Base-by-base conservation (phyloP, 2,113 vertebrate species). In the Elephas maximus region DNA sequence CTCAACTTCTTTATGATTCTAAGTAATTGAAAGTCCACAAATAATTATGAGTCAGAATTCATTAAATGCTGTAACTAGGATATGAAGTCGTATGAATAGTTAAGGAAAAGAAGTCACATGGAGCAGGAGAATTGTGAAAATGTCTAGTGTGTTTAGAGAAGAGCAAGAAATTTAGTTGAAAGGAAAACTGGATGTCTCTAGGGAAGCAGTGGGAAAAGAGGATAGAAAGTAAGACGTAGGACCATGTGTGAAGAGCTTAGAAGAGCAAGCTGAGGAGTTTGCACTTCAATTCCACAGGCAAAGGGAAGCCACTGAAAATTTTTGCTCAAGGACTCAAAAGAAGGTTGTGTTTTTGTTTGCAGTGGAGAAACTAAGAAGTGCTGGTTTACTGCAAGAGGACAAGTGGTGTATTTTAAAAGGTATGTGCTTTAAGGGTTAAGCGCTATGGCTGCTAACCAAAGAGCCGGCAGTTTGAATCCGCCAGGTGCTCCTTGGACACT, bases 1-100 rank as follows among this genome's bases (percentile, higher is more conserved):
- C 69, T 89, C 30, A 79, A 88, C 62, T 84, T 79, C 23, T 63
- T 95, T 79, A 84, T 74, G 53, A 74, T 76, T 92, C 81, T 95
- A 88, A 88, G 28, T 69, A 80, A 90, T 86, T 81, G 7, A 81
- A 69, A 24, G 41, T 45, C 63, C 53, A 92, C 10, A 86, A 91
- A 62, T 94, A 84, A 79, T 89, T 80, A 80, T 51, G 26, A 76
- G 33, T 57, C 53, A 74, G 63, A 74, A 77, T 82, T 83, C 60
- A 48, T 51, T 67, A 88, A 89, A 33, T 84, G 45, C 88, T 91
- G 4, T 91, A 81, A 79, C 33, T 90, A 88, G 44, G 37, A 65
- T 69, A 79, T 10, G 86, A 48, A 78, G 17, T 71, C 17, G 12
- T 71, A 71, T 71, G 33, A 71, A 17, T 48, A 48, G 26, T 78